Percentiles rank a stretch among this genome's conserved stretches.
phyloP scores from a whole-genome alignment of 2,888 invertebrate species.

The Acleris holmiana region DNA sequence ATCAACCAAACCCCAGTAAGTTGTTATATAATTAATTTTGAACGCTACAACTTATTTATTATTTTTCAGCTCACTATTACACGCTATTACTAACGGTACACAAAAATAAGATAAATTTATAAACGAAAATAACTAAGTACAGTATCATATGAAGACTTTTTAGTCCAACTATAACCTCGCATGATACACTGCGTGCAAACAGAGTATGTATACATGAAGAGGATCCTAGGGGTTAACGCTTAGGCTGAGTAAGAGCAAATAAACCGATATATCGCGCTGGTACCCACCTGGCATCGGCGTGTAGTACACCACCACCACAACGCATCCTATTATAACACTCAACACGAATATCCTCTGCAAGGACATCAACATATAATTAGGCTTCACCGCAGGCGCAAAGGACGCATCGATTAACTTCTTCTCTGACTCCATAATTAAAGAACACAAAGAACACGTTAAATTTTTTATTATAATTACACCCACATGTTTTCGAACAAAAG shows the following conservation, averaged over 20 bases:
- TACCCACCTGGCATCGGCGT: conserved; percentile 88
- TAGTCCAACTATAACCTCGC: background rate
- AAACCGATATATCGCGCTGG: background rate
- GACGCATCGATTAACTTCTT: conserved; percentile 55
- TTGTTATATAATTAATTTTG: background rate
- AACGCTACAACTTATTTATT: background rate
- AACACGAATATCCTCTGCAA: conserved; percentile 87
- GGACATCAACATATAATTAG: conserved; percentile 84
- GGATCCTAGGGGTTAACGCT: conserved; percentile 8
- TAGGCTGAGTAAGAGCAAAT: background rate
- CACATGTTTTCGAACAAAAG: conserved; percentile 29
- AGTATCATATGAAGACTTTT: background rate
- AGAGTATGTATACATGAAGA: background rate
- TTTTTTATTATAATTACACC: conserved; percentile 13
- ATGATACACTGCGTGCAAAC: conserved; percentile 10
- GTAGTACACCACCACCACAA: conserved; percentile 88
- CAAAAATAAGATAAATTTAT: background rate
- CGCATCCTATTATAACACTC: conserved; percentile 86
- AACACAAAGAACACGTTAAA: conserved; percentile 18
- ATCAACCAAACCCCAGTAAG: too few relatives aligned
- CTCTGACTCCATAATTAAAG: conserved; percentile 63
- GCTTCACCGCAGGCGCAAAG: conserved; percentile 62
- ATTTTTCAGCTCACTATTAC: background rate
- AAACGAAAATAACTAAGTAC: background rate
- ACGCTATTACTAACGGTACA: background rate